Conservation (phyloP, 2,888 invertebrate species). For the Yponomeuta plumbellus region DNA sequence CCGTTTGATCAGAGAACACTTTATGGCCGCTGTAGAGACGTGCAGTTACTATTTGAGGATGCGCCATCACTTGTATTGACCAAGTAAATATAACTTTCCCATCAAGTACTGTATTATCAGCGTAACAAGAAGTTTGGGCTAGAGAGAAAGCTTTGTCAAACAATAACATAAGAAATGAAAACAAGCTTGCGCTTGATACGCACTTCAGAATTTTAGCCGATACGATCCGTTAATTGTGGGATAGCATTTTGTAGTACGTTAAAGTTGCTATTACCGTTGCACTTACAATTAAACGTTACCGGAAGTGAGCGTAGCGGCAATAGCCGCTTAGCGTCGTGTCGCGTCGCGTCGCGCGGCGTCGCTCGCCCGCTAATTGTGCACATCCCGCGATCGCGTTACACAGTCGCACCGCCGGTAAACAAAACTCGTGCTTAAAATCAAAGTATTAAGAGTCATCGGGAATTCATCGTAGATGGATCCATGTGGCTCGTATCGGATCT, state of each 20-base stretch:
- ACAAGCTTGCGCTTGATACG: no score
- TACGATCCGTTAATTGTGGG: no score
- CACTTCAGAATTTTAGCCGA: no score
- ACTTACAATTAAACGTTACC: background rate
- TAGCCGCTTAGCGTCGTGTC: background rate
- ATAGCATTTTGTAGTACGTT: no score
- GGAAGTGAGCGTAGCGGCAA: background rate
- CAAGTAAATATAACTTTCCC: background rate
- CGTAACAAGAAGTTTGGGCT: no score
- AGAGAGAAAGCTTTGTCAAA: no score
- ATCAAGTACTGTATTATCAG: no score
- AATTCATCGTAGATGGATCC: background rate
- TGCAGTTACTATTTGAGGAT: background rate
- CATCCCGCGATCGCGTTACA: conserved; percentile 43
- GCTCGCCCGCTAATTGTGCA: conserved; percentile 34
- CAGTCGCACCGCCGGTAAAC: conserved; percentile 25
- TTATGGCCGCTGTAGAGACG: background rate
- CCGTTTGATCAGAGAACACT: background rate
- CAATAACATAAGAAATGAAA: no score
- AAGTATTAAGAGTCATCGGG: background rate
- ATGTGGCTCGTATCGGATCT: background rate
- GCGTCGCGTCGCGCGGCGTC: conserved; percentile 4
- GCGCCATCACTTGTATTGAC: background rate
- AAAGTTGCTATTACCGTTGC: background rate
- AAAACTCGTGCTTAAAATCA: background rate